A percentile compares a stretch with the other conserved stretches of the same genome.
phyloP scores from a whole-genome alignment of 2,797 vertebrate genomes.

The Sebastes hubbsi region DNA sequence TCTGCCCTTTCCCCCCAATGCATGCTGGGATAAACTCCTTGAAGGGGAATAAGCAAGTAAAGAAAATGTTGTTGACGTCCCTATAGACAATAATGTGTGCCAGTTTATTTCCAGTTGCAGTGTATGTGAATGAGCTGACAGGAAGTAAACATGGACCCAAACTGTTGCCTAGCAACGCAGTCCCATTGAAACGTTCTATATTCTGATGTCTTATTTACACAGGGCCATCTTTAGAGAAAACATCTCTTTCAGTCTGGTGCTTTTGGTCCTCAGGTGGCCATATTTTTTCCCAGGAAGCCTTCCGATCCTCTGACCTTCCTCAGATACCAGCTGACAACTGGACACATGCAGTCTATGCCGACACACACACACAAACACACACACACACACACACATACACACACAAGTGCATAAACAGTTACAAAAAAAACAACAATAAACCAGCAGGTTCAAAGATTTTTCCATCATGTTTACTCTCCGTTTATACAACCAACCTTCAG shows the following conservation, averaged over 20 bases:
- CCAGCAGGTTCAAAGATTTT: conserved; percentile 71
- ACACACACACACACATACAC: neutral
- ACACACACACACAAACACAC: conserved; percentile 1
- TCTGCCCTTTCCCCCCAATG: conserved; percentile 34
- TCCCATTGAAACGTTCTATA: too few relatives aligned
- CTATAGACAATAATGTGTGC: too few relatives aligned
- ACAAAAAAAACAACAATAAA: conserved; percentile 62
- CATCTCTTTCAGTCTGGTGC: conserved; percentile 74
- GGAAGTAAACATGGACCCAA: neutral
- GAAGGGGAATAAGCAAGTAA: neutral
- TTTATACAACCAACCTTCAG: conserved; percentile 80
- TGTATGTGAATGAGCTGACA: neutral
- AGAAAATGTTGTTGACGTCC: neutral
- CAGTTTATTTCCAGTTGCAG: neutral
- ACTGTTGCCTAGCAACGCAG: neutral
- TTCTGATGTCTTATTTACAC: conserved; percentile 51
- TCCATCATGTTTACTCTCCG: conserved; percentile 69
- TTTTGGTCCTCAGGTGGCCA: conserved; percentile 64
- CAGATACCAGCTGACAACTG: conserved; percentile 74
- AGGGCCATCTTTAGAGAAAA: conserved; percentile 62
- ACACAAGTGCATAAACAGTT: conserved; percentile 27
- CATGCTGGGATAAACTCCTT: conserved; percentile 32
- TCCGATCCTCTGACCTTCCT: conserved; percentile 70
- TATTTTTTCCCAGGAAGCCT: conserved; percentile 70
- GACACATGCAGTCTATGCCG: conserved; percentile 48